Percentiles rank a stretch among this genome's conserved stretches.
phyloP scores from a whole-genome alignment of 2,113 vertebrate species.

The Mohoua ochrocephala region DNA sequence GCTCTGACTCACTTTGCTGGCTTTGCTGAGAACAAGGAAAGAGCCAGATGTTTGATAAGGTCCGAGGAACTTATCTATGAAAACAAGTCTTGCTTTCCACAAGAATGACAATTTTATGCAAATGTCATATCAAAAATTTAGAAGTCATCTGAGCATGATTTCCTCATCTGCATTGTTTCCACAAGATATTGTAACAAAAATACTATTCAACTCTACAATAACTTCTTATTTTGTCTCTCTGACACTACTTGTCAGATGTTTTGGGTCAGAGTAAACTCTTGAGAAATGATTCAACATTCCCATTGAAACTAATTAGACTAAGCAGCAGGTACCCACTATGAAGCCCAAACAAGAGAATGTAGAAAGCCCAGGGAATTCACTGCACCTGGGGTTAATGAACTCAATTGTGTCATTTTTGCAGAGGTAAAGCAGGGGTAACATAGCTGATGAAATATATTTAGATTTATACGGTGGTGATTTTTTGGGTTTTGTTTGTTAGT shows the following conservation, averaged over 20 bases:
- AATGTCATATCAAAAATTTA: background rate
- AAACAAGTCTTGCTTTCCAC: background rate
- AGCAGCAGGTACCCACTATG: conserved; percentile 61
- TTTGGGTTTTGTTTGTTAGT: background rate
- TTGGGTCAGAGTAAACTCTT: conserved; percentile 64
- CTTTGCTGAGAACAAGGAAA: background rate
- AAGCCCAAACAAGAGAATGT: conserved; percentile 39
- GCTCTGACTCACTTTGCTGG: background rate
- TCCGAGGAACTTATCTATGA: background rate
- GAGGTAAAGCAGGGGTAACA: conserved; percentile 6
- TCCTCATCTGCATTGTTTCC: background rate
- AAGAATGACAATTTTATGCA: background rate
- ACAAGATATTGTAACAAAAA: background rate
- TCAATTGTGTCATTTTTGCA: conserved; percentile 27
- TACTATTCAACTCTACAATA: conserved; percentile 5
- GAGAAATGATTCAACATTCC: conserved; percentile 68
- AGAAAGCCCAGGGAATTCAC: conserved; percentile 47
- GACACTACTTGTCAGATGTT: conserved; percentile 62
- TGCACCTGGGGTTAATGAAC: conserved; percentile 53
- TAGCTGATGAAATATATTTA: background rate
- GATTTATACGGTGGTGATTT: background rate
- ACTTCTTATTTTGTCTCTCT: conserved; percentile 60
- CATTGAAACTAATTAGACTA: conserved; percentile 83
- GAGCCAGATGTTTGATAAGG: background rate
- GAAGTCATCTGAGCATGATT: background rate